Base-by-base conservation (phyloP, 2,888 invertebrate species). In the Pecten maximus region DNA sequence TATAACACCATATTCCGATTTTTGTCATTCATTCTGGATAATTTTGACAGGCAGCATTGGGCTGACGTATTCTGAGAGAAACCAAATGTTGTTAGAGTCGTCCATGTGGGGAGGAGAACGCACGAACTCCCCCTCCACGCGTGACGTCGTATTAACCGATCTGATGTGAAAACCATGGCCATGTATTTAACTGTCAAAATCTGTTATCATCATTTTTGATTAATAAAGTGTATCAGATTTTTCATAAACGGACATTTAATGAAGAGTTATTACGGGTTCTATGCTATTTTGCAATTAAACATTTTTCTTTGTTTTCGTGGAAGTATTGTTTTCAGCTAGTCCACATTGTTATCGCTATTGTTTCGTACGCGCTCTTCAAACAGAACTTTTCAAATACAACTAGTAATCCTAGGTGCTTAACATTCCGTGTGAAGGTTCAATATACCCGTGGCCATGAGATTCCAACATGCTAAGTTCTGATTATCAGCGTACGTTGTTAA, bases 11-110 rank as follows among this genome's bases (percentile, higher is more conserved):
- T 74, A 35, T 74, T 74, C 35, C 74, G 35, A 74, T 74, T 74
- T 74, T 74, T 74, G 74, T 74, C 74, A 74, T 74, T 74, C 74
- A 74, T 74, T 74, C 23, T 74, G 74, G 74, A 74, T 74, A 74
- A 74, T 35, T 74, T 74, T 74, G 74, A 74, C 74, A 74, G 74
- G 74, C 28, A 74, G 35, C 74, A 28, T 74, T 74, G 35, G 74
- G 2, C 35, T 74, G 74, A 74, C 74, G 74, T 74, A 74, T 74
- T 74, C 74, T 74, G 74, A 74, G 74, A 74, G 28, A 74, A 74
- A 74, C 74, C 74, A 74, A 74, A 74, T 74, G 74, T 74, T 74
- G 74, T 74, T 35, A 74, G 8, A 35, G 35, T 2, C 8, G 74
- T 28, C 35, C 23, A 23, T 74, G 74, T 35, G 35, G 35, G 74